phyloP scores from a whole-genome alignment of 2,113 vertebrate species.

The Neodontobutis hainanensis region DNA sequence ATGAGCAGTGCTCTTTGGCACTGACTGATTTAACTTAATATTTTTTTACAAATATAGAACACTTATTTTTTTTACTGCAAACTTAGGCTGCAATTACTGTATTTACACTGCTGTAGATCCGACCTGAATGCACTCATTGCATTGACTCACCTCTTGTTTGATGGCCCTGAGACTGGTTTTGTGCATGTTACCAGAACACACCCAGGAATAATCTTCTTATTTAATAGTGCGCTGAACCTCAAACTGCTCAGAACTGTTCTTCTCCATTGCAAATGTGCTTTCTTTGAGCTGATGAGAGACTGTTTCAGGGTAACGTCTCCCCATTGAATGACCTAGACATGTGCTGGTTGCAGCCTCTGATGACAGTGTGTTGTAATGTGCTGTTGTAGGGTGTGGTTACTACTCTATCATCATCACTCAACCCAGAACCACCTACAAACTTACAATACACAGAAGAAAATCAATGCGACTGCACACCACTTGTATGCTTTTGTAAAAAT shows the following conservation, averaged over 20 bases:
- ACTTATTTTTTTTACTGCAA: too few species aligned
- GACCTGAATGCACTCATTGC: too few species aligned
- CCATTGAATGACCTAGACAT: constrained; percentile 28
- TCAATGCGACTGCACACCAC: not conserved
- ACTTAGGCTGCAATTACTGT: too few species aligned
- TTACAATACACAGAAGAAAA: constrained; percentile 10
- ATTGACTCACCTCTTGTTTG: too few species aligned
- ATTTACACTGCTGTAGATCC: too few species aligned
- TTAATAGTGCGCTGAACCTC: too few species aligned
- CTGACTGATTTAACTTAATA: too few species aligned
- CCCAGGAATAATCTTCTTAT: too few species aligned
- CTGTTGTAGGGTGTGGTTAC: constrained; percentile 60
- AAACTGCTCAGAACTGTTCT: not conserved
- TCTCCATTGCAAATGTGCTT: not conserved
- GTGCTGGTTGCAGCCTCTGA: constrained; percentile 32
- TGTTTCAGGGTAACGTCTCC: constrained; percentile 34
- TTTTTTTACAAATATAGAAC: too few species aligned
- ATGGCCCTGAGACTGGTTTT: too few species aligned
- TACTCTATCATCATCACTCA: constrained; percentile 27
- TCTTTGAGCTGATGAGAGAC: constrained; percentile 32
- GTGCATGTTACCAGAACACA: too few species aligned
- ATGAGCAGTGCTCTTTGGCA: too few species aligned
- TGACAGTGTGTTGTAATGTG: constrained; percentile 55
- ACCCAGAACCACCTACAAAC: not conserved
- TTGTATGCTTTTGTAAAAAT: constrained; percentile 25